Percentiles rank a stretch among this genome's conserved stretches.
phyloP scores from a whole-genome alignment of 1,140 invertebrate genomes.

The Babylonia areolata region DNA sequence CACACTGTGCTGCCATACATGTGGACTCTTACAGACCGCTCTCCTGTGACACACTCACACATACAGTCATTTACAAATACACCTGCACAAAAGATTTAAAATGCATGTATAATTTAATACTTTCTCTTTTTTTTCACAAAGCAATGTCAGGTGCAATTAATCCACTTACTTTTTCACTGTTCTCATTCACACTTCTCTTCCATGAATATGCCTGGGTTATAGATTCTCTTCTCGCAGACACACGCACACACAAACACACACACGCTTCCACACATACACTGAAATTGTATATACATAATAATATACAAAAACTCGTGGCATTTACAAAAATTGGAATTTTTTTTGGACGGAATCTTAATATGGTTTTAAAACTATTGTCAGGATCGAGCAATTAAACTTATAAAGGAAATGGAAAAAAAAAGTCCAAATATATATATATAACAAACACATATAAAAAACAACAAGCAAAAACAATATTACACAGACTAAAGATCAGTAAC shows the following conservation, averaged over 20 bases:
- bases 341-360: not conserved
- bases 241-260: not conserved
- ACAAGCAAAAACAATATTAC: no score
- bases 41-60: not conserved
- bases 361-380: not conserved
- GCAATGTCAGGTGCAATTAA: not conserved
- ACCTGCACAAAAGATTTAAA: not conserved
- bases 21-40: no score
- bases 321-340: not conserved
- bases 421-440: no score
- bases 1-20: no score
- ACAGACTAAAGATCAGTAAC: no score
- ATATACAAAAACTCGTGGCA: not conserved
- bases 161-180: no score
- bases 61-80: not conserved
- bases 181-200: not conserved
- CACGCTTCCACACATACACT: not conserved
- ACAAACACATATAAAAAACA: no score
- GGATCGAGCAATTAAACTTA: no score
- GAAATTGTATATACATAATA: not conserved
- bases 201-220: not conserved
- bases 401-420: no score
- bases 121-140: not conserved
- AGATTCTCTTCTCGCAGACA: not conserved
- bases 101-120: not conserved